phyloP scores from a whole-genome alignment of 2,888 invertebrate species.

The Hemithea aestivaria region DNA sequence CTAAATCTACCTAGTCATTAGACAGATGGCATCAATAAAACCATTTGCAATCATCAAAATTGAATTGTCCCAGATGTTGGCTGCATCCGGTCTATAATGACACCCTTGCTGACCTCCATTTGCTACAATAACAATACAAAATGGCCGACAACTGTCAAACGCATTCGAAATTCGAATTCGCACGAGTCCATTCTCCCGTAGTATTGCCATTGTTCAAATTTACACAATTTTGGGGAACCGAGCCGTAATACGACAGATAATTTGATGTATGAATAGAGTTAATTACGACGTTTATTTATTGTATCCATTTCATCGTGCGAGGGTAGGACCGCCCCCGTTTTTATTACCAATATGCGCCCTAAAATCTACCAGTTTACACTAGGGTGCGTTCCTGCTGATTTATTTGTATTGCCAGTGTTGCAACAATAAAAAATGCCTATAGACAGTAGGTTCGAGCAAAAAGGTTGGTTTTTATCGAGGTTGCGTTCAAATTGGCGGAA shows the following conservation, averaged over 20 bases:
- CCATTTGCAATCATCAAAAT: conserved; percentile 23
- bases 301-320: conserved; percentile 63
- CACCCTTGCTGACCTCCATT: conserved; percentile 43
- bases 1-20: conserved; percentile 4
- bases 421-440: conserved; percentile 21
- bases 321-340: conserved; percentile 51
- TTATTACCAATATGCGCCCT: conserved; percentile 58
- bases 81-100: conserved; percentile 27
- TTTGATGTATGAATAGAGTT: conserved; percentile 71
- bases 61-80: conserved; percentile 29
- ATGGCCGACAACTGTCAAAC: conserved; percentile 63
- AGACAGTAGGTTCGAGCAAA: conserved; percentile 28
- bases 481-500: conserved; percentile 40
- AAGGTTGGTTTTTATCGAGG: conserved; percentile 29
- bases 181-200: conserved; percentile 42
- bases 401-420: conserved; percentile 45
- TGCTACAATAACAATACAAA: conserved; percentile 51
- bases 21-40: conserved; percentile 25
- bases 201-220: conserved; percentile 41
- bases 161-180: conserved; percentile 46
- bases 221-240: conserved; percentile 43
- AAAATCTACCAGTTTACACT: conserved; percentile 42
- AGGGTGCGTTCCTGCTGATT: conserved; percentile 54
- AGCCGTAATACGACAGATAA: conserved; percentile 52
- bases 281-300: conserved; percentile 73